Conservation (phyloP, 2,113 vertebrate genomes). For the Desmodus rotundus region DNA sequence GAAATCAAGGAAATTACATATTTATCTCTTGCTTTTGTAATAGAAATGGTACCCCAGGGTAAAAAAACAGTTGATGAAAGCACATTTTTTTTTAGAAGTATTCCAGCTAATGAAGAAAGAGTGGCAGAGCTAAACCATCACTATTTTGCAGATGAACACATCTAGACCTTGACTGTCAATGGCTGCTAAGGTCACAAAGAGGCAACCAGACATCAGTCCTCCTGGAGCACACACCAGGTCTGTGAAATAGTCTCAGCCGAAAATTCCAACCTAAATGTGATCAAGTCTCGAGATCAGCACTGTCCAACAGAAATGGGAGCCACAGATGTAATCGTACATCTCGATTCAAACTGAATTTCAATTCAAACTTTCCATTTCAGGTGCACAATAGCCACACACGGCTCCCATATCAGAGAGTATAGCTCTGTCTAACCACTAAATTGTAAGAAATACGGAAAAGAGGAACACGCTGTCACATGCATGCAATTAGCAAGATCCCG, state of each 20-base stretch:
- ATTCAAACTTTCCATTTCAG: background rate
- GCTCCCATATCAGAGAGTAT: background rate
- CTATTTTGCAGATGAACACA: background rate
- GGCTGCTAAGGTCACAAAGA: background rate
- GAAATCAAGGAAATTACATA: conserved; percentile 23
- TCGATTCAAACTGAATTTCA: background rate
- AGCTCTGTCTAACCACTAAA: background rate
- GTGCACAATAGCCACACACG: background rate
- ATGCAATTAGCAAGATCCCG: background rate
- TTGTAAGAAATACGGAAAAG: background rate
- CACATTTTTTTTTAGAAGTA: background rate
- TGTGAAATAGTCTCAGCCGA: background rate
- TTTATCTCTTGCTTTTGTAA: background rate
- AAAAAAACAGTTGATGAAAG: background rate
- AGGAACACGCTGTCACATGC: background rate
- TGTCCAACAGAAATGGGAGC: background rate
- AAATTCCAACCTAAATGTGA: background rate
- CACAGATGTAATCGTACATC: background rate
- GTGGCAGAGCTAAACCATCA: background rate
- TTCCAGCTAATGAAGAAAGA: background rate
- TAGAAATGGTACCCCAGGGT: background rate
- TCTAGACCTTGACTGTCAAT: background rate
- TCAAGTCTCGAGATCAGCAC: background rate
- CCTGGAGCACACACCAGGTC: background rate
- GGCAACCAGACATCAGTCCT: background rate